Evolutionary conservation across 2,888 invertebrate genomes (phyloP).

Genomic region (Brenthis daphne): DNA sequence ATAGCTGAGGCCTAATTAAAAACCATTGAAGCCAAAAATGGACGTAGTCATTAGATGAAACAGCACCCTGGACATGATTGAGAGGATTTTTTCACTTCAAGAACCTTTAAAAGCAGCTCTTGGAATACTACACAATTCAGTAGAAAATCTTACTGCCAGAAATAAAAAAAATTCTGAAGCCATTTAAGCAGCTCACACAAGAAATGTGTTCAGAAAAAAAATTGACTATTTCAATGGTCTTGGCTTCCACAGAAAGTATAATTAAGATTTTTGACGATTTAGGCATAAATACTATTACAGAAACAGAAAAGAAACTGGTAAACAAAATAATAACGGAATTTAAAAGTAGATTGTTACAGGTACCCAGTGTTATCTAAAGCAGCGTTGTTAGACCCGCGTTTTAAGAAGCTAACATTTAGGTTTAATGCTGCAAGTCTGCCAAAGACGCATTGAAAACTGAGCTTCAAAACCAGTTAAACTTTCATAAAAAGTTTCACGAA

Average conservation of each 20-base stretch:
- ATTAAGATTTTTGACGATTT: slow-evolving; percentile 35
- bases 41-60: slow-evolving; percentile 42
- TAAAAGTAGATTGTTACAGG: slow-evolving; percentile 44
- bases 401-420: slow-evolving; percentile 43
- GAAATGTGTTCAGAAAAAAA: slow-evolving; percentile 44
- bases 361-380: slow-evolving; percentile 41
- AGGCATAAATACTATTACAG: slow-evolving; percentile 29
- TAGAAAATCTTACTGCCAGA: slow-evolving; percentile 43
- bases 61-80: slow-evolving; percentile 43
- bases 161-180: slow-evolving; percentile 43
- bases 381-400: slow-evolving; percentile 41
- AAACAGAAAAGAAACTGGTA: slow-evolving; percentile 26
- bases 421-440: slow-evolving; percentile 35
- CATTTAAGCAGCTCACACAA: slow-evolving; percentile 42
- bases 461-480: slow-evolving; percentile 43
- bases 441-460: slow-evolving; percentile 42
- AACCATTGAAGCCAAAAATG: slow-evolving; percentile 40
- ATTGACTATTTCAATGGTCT: slow-evolving; percentile 40
- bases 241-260: slow-evolving; percentile 40
- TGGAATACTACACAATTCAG: slow-evolving; percentile 43
- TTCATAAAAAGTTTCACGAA: slow-evolving; percentile 26
- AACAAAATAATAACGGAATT: slow-evolving; percentile 42
- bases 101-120: slow-evolving; percentile 42
- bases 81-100: slow-evolving; percentile 41
- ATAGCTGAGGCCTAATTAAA: slow-evolving; percentile 37